Conservation (phyloP, 2,888 invertebrate species). For the Agonum fuliginosum region DNA sequence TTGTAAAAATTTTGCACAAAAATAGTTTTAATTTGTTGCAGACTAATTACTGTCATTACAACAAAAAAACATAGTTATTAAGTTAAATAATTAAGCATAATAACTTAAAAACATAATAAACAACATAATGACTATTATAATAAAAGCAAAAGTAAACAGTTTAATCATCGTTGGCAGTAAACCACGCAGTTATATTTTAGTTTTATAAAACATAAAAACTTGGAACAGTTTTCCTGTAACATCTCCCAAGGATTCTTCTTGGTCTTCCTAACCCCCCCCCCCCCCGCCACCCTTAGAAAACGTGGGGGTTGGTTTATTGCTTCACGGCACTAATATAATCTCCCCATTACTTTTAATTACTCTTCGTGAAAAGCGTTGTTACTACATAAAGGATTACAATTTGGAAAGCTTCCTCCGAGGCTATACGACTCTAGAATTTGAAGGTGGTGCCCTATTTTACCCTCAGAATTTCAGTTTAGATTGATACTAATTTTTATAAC, state of each 20-base stretch:
- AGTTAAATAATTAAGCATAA: neutral
- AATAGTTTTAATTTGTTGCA: neutral
- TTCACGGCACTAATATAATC: constrained; percentile 42
- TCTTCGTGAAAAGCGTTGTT: constrained; percentile 49
- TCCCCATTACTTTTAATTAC: constrained; percentile 53
- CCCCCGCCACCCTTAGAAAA: neutral
- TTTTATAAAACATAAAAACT: constrained; percentile 37
- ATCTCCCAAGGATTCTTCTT: constrained; percentile 4
- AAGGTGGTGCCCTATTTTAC: neutral
- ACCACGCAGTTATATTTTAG: constrained; percentile 32
- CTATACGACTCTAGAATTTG: constrained; percentile 24
- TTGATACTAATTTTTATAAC: too few relatives aligned
- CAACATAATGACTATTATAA: neutral
- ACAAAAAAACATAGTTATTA: neutral
- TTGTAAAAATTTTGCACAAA: neutral
- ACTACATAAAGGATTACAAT: constrained; percentile 54
- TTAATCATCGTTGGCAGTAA: constrained; percentile 21
- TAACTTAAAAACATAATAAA: constrained; percentile 6
- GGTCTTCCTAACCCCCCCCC: neutral
- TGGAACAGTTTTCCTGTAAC: constrained; percentile 26
- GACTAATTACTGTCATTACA: neutral
- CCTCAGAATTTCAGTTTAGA: too few relatives aligned
- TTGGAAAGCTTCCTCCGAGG: constrained; percentile 36
- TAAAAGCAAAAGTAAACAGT: constrained; percentile 11
- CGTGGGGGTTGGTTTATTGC: constrained; percentile 31